Percentiles rank a stretch among this genome's conserved stretches.
phyloP scores from a whole-genome alignment of 1,140 invertebrate species.

The Venturia canescens region DNA sequence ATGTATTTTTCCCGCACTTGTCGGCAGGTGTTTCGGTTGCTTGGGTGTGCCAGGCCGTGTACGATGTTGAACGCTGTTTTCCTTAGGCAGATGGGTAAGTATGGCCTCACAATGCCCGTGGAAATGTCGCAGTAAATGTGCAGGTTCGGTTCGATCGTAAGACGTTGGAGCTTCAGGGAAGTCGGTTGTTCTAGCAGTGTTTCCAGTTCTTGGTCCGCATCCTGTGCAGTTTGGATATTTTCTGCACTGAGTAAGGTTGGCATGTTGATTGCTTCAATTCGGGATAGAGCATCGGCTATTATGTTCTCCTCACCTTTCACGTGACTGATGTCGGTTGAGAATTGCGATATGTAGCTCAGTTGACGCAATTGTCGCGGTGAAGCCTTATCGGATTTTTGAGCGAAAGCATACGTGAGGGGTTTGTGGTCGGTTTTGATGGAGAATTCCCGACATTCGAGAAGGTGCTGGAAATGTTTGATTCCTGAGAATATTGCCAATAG shows the following conservation, averaged over 20 bases:
- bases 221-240: conserved; percentile 54
- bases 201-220: conserved; percentile 52
- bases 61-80: conserved; percentile 43
- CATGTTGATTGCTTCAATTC: conserved; percentile 49
- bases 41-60: conserved; percentile 59
- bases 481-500: conserved; percentile 58
- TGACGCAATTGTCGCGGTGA: conserved; percentile 49
- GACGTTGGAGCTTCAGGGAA: conserved; percentile 40
- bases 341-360: conserved; percentile 61
- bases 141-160: conserved; percentile 26
- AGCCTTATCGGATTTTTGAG: conserved; percentile 39
- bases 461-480: conserved; percentile 48
- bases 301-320: conserved; percentile 60
- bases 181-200: conserved; percentile 34
- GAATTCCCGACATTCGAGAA: conserved; percentile 25
- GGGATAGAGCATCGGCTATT: conserved; percentile 60
- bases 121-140: conserved; percentile 48
- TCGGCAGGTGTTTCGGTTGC: conserved; percentile 49
- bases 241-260: conserved; percentile 39
- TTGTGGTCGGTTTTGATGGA: conserved; percentile 54
- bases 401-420: conserved; percentile 54
- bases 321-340: conserved; percentile 59
- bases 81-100: conserved; percentile 53
- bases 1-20: conserved; percentile 57
- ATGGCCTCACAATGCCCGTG: conserved; percentile 56